phyloP scores from a whole-genome alignment of 2,113 vertebrate species.

The Ictalurus punctatus region DNA sequence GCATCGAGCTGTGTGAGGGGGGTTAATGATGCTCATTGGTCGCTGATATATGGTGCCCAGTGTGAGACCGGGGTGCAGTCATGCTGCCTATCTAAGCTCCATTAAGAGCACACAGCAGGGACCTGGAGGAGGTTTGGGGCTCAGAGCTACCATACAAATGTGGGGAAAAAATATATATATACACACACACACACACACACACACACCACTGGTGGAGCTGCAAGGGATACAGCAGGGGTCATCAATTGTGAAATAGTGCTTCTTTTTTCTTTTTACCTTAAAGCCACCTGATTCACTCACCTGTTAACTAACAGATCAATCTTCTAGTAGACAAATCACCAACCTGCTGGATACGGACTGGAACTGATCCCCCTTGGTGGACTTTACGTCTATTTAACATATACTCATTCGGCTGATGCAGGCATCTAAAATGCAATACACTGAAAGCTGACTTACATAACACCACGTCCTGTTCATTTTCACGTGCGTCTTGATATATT shows the following conservation, averaged over 20 bases:
- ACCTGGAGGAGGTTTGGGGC: constrained; percentile 28
- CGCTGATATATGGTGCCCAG: constrained; percentile 47
- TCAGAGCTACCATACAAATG: neutral
- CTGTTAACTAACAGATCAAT: neutral
- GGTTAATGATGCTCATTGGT: constrained; percentile 55
- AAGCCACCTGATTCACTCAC: neutral
- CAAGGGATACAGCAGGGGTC: neutral
- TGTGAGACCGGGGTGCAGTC: constrained; percentile 24
- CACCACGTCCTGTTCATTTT: neutral
- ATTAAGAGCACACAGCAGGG: constrained; percentile 59
- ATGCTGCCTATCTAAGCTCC: constrained; percentile 47
- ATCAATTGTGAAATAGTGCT: neutral
- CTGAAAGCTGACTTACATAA: neutral
- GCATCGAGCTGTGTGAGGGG: constrained; percentile 49
- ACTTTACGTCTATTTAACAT: neutral
- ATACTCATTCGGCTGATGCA: neutral
- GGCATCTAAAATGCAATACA: neutral
- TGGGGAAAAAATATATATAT: neutral
- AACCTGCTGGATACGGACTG: neutral
- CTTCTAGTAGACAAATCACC: neutral
- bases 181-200: no score
- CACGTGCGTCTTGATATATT: neutral
- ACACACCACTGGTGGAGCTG: neutral
- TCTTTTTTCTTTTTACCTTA: neutral
- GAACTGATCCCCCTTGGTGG: neutral